Evolutionary conservation across 2,113 vertebrate species (phyloP).

Genomic region (Paraplagusia blochii): DNA sequence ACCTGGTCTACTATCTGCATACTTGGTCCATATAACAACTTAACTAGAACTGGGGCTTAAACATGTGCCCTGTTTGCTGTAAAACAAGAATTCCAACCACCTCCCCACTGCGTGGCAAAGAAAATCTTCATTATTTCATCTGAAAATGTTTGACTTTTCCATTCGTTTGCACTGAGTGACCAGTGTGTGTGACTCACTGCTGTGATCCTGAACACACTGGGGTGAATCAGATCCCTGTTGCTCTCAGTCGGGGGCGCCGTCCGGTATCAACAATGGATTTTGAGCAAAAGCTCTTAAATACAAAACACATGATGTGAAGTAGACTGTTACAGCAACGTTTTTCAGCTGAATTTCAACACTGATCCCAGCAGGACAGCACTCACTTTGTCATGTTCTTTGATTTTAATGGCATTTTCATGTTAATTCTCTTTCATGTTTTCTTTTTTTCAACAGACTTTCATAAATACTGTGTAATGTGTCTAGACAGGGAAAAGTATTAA

Average conservation of each 20-base stretch:
- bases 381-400: conserved; percentile 7
- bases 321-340: conserved; percentile 5
- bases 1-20: too few relatives aligned
- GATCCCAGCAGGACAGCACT: background rate
- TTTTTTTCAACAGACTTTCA: background rate
- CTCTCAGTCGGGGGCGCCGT: conserved; percentile 21
- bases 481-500: too few relatives aligned
- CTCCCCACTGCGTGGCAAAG: too few relatives aligned
- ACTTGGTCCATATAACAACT: too few relatives aligned
- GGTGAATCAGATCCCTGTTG: conserved; percentile 52
- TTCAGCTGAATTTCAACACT: background rate
- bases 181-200: conserved; percentile 57
- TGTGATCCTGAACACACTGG: conserved; percentile 41
- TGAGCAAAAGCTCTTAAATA: conserved; percentile 34
- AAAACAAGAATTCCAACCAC: too few relatives aligned
- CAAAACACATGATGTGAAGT: conserved; percentile 19
- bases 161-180: too few relatives aligned
- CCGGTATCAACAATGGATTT: conserved; percentile 31
- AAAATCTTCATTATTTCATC: too few relatives aligned
- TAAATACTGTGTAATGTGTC: too few relatives aligned
- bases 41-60: too few relatives aligned
- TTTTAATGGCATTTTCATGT: conserved; percentile 7
- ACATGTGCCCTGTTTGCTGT: too few relatives aligned
- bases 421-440: background rate
- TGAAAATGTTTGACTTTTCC: too few relatives aligned